A percentile compares a stretch with the other conserved stretches of the same genome.
Evolutionary conservation across 2,888 invertebrate species (phyloP).

Genomic region (Linnaemya tessellans): DNA sequence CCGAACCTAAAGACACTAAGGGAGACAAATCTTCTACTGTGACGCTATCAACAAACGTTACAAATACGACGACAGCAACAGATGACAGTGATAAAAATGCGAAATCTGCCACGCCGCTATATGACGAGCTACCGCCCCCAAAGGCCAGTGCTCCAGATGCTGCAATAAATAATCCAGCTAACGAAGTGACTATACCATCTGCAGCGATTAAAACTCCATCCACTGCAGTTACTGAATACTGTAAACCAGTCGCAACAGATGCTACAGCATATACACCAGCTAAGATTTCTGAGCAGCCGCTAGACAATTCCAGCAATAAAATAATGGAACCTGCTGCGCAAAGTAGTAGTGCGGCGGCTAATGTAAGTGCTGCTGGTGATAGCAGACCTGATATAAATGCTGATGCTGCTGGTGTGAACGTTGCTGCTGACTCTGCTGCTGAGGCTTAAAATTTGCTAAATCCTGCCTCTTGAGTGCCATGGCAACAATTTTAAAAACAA

Average conservation of each 20-base stretch:
- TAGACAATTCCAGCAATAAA: not conserved
- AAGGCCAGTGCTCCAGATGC: slow-evolving; percentile 31
- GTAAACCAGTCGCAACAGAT: slow-evolving; percentile 44
- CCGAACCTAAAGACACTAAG: not conserved
- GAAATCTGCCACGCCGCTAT: slow-evolving; percentile 53
- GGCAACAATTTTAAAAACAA: slow-evolving; percentile 35
- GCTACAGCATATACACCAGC: slow-evolving; percentile 44
- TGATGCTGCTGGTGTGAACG: not conserved
- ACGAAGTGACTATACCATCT: slow-evolving; percentile 26
- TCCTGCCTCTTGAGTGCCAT: slow-evolving; percentile 33
- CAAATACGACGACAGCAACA: slow-evolving; percentile 9
- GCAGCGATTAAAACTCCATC: slow-evolving; percentile 20
- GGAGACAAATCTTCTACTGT: slow-evolving; percentile 17
- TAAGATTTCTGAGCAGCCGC: not conserved
- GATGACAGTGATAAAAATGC: slow-evolving; percentile 42
- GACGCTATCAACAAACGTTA: slow-evolving; percentile 63
- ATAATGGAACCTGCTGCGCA: not conserved
- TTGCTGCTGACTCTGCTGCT: slow-evolving; percentile 21
- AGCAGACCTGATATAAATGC: slow-evolving; percentile 4
- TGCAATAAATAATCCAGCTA: slow-evolving; percentile 46
- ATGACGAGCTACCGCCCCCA: slow-evolving; percentile 53
- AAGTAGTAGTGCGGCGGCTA: not conserved
- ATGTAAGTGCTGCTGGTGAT: not conserved
- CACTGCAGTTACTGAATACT: slow-evolving; percentile 8
- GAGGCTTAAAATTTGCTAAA: slow-evolving; percentile 51